Conservation (phyloP, 2,113 vertebrate species). For the Coptodon rendalli region DNA sequence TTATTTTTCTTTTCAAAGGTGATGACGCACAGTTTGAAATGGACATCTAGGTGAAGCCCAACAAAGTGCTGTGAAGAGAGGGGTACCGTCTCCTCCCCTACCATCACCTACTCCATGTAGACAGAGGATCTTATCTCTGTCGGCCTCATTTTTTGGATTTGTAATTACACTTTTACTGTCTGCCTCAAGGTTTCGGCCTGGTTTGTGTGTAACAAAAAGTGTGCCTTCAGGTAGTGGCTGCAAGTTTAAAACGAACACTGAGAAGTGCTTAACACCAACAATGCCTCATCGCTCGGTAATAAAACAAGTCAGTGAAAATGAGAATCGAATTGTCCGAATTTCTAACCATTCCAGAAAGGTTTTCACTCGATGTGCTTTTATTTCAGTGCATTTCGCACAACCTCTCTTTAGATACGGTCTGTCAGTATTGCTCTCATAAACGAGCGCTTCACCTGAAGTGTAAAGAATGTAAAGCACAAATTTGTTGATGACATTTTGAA, state of each 20-base stretch:
- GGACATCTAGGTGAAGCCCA: slow-evolving; percentile 69
- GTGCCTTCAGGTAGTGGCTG: slow-evolving; percentile 47
- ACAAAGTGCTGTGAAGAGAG: slow-evolving; percentile 9
- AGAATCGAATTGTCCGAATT: neutral
- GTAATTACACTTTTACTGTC: neutral
- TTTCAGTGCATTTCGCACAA: neutral
- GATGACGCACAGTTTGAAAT: slow-evolving; percentile 83
- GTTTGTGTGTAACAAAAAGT: slow-evolving; percentile 4
- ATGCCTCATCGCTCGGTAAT: slow-evolving; percentile 2
- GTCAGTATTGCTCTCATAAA: neutral
- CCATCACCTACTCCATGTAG: neutral
- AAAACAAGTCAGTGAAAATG: neutral
- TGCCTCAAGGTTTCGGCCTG: neutral
- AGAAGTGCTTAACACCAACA: slow-evolving; percentile 16
- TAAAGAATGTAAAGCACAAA: slow-evolving; percentile 32
- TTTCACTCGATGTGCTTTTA: neutral
- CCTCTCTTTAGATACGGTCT: neutral
- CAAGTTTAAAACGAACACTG: neutral
- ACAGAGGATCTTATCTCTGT: neutral
- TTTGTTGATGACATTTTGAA: slow-evolving; percentile 16
- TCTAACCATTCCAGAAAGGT: slow-evolving; percentile 18
- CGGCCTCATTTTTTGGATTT: neutral
- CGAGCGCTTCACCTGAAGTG: slow-evolving; percentile 19
- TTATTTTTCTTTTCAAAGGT: neutral
- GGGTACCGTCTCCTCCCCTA: neutral